A percentile compares a stretch with the other conserved stretches of the same genome.
Evolutionary conservation across 2,888 invertebrate species (phyloP).

Genomic region (Candidula unifasciata): DNA sequence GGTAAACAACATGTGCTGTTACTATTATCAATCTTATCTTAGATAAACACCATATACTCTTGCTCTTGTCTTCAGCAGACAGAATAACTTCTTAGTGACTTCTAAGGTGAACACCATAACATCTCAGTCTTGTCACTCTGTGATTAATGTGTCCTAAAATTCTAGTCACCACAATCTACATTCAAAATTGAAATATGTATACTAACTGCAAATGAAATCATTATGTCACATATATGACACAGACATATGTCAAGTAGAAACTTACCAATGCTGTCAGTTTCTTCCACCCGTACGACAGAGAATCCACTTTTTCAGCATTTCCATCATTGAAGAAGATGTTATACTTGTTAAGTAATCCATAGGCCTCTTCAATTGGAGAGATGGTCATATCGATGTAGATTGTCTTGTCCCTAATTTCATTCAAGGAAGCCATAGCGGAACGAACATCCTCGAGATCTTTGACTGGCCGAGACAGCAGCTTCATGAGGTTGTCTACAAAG

Average conservation of each 20-base stretch:
- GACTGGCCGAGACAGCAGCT: conserved; percentile 90
- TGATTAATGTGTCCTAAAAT: not conserved
- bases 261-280: conserved; percentile 82
- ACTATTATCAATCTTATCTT: too few species aligned
- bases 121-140: not conserved
- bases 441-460: conserved; percentile 95
- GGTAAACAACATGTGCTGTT: too few species aligned
- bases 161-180: not conserved
- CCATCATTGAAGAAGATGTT: conserved; percentile 92
- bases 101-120: too few species aligned
- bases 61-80: too few species aligned
- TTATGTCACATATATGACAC: too few species aligned
- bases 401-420: conserved; percentile 93
- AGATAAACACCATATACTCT: too few species aligned
- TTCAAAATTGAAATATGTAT: not conserved
- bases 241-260: too few species aligned
- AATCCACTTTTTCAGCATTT: conserved; percentile 94
- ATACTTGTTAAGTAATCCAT: conserved; percentile 91
- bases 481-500: conserved; percentile 93
- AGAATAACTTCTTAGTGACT: too few species aligned
- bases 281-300: conserved; percentile 92
- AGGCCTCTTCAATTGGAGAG: conserved; percentile 96
- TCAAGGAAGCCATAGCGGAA: conserved; percentile 93
- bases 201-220: too few species aligned
- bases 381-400: conserved; percentile 94